Percentiles rank a stretch among this genome's conserved stretches.
phyloP scores from a whole-genome alignment of 2,888 invertebrate species.

The Morinoia aosen region DNA sequence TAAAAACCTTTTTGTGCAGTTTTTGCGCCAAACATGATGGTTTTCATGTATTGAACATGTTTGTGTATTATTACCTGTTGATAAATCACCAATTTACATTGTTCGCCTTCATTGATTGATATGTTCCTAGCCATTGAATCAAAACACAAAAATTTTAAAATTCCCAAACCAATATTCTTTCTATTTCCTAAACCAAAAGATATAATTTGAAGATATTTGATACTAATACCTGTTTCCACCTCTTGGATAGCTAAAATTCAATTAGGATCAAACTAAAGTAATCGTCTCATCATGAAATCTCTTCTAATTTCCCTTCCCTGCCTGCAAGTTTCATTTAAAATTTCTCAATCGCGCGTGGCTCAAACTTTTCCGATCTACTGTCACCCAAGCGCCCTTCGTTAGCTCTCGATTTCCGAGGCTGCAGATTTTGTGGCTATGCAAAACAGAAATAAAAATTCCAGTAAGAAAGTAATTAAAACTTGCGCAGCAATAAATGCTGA shows the following conservation, averaged over 20 bases:
- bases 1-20: no score
- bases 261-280: not conserved
- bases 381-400: not conserved
- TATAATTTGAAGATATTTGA: not conserved
- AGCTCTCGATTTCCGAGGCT: slow-evolving; percentile 30
- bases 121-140: no score
- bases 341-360: not conserved
- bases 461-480: slow-evolving; percentile 53
- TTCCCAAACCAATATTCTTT: not conserved
- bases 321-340: not conserved
- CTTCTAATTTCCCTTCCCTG: not conserved
- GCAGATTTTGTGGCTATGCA: slow-evolving; percentile 51
- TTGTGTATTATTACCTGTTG: no score
- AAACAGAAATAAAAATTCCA: slow-evolving; percentile 46
- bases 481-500: slow-evolving; percentile 50
- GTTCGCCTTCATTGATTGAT: no score
- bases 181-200: not conserved
- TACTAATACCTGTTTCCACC: not conserved
- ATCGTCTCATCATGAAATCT: not conserved
- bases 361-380: slow-evolving; percentile 28
- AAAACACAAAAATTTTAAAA: no score
- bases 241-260: not conserved
- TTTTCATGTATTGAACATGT: no score
- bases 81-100: no score
- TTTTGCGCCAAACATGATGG: no score